phyloP scores from a whole-genome alignment of 2,888 invertebrate genomes.

The Gandaritis pyraliata region DNA sequence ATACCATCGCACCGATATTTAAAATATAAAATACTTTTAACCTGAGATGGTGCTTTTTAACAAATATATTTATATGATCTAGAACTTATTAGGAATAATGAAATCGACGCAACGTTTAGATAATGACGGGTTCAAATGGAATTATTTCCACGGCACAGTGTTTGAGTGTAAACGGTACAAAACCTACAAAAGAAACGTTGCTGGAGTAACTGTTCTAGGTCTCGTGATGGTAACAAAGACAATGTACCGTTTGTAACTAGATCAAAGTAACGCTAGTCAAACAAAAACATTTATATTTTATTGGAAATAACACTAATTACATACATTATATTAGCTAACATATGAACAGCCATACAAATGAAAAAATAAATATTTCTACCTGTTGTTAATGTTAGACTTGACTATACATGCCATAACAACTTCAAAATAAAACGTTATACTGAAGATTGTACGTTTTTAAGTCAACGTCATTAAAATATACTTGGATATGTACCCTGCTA shows the following conservation, averaged over 20 bases:
- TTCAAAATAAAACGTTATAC: constrained; percentile 2
- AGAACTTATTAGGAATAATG: constrained; percentile 77
- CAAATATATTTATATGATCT: constrained; percentile 83
- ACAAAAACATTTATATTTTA: constrained; percentile 69
- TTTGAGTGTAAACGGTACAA: constrained; percentile 52
- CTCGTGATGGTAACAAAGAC: constrained; percentile 43
- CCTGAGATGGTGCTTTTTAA: constrained; percentile 51
- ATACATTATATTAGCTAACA: constrained; percentile 72
- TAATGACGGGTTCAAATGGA: constrained; percentile 47
- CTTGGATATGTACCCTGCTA: constrained; percentile 9
- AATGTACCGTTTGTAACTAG: constrained; percentile 58
- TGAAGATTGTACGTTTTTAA: constrained; percentile 6
- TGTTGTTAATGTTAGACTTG: constrained; percentile 20
- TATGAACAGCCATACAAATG: constrained; percentile 64
- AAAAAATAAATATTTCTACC: constrained; percentile 50
- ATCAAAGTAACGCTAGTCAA: constrained; percentile 67
- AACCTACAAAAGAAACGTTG: constrained; percentile 46
- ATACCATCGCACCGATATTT: constrained; percentile 47
- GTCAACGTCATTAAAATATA: constrained; percentile 16
- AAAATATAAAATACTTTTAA: constrained; percentile 50
- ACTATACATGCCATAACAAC: constrained; percentile 9
- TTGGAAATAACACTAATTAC: constrained; percentile 74
- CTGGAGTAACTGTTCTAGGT: constrained; percentile 45
- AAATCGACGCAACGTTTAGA: constrained; percentile 57
- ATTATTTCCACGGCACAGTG: constrained; percentile 45